Evolutionary conservation across 1,140 invertebrate species (phyloP), one percentile per base, ranked within the genome.

Genomic region (Megalonaias nervosa): DNA sequence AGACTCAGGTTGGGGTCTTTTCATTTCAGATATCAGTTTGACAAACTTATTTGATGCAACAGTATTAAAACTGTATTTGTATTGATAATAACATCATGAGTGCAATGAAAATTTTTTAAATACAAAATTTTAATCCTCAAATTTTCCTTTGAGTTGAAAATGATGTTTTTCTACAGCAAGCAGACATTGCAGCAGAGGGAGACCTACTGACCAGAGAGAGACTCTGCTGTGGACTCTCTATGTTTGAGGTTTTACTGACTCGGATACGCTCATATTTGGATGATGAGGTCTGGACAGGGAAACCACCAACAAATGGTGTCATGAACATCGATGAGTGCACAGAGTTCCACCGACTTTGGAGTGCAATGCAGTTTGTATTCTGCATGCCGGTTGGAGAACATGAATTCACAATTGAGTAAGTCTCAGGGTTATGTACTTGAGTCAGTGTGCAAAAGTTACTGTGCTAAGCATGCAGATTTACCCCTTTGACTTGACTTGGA

Each of bases 331-430:
- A 99, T 90, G 98, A 99, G 90, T 99, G 98, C 89, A 95, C 94
- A 0, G 98, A 99, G 92, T 99, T 99, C 90, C 98, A 99, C 92
- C 93, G 97, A 59, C 91, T 99, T 48, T 99, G 98, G 98, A 99
- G 97, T 12, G 98, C 98, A 0, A 92, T 99, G 19, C 98, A 99
- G 91, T 99, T 99, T 93, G 96, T 99, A 21, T 99, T 98, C 90
- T 99, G 97, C 88, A 97, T 98, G 87, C 97, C 98, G 2, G 96
- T 98, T 74, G 96, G 95, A n/a, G 96, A 98, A 82, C 98, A 97
- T 23, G 97, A 99, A 91, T 99, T 97, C 86, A 99, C 97, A 38
- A 96, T 99, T 4, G 98, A 99, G 96, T 97, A 92, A 93, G 95
- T 94, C 26, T 67, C 9, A 16, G 11, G 11, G 38, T 48, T 48